Conservation (phyloP, 2,113 vertebrate genomes). For the Neolamprologus variostigma region DNA sequence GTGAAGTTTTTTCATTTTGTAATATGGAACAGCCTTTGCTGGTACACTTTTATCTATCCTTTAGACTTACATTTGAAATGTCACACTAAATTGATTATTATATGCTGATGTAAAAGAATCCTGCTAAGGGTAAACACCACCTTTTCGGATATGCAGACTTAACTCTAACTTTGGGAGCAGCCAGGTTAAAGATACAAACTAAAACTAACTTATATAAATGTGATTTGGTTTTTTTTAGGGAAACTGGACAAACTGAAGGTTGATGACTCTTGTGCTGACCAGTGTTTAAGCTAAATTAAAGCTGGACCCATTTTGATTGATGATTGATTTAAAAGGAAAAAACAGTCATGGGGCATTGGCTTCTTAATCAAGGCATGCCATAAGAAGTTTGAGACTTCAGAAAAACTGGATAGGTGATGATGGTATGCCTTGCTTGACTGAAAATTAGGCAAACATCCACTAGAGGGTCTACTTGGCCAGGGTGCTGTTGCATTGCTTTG, state of each 20-base stretch:
- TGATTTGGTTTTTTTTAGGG: background rate
- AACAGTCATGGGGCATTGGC: background rate
- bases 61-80: background rate
- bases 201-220: background rate
- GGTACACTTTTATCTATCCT: background rate
- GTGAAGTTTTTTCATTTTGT: background rate
- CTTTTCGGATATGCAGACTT: background rate
- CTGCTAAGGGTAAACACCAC: background rate
- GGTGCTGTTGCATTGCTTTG: constrained; percentile 57
- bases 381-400: background rate
- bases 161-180: background rate
- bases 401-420: background rate
- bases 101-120: background rate
- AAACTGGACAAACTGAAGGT: background rate
- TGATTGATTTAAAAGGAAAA: background rate
- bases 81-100: background rate
- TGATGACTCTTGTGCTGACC: background rate
- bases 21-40: background rate
- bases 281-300: background rate
- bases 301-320: background rate
- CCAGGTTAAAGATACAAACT: background rate
- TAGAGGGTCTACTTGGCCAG: constrained; percentile 37
- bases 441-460: constrained; percentile 21
- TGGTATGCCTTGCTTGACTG: background rate
- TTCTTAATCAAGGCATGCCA: background rate